Evolutionary conservation across 2,113 vertebrate species (phyloP), one percentile per base, ranked within the genome.

Genomic region (Tachycineta bicolor): DNA sequence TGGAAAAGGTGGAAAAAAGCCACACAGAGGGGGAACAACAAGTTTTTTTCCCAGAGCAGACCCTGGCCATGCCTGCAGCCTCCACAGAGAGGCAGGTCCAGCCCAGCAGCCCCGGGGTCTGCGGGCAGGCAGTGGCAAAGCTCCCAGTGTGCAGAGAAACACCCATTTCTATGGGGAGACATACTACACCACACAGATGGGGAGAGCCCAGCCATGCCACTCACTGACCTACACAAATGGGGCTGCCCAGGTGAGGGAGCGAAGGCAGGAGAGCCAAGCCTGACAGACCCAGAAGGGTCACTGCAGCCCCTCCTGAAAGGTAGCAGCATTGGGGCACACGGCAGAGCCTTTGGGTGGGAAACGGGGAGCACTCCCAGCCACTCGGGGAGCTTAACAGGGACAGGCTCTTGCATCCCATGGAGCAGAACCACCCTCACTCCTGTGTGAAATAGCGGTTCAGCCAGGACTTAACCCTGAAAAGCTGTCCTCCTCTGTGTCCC

Each of bases 401-500:
- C 21, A 50, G n/a, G 34, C 20, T 75, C 56, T 44, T 39, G 26
- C 34, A 50, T 33, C 21, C 26, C 55, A 73, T 14, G 12, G 9
- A 59, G 67, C 22, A 56, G 24, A 81, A 33, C 37, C 67, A 21
- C 33, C 17, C n/a, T 55, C 3, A 1, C 11, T 58, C 14, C 41
- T 22, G 14, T 10, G 4, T 0, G 0, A 39, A 63, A 50, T 19
- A 13, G 11, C 1, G 0, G 6, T 33, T 73, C 68, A 75, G 20
- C 25, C 71, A 84, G 46, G 50, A 65, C 20, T 47, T 53, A n/a
- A 11, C n/a, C 23, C 53, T 46, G 29, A 13, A 73, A 68, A 69
- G 10, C 39, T 60, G 53, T 22, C 18, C 31, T 85, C 13, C 14
- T 46, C 16, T 2, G 0, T 14, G 50, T 14, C 53, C 58, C 46